phyloP scores from a whole-genome alignment of 1,140 invertebrate species.

The Galleria mellonella region DNA sequence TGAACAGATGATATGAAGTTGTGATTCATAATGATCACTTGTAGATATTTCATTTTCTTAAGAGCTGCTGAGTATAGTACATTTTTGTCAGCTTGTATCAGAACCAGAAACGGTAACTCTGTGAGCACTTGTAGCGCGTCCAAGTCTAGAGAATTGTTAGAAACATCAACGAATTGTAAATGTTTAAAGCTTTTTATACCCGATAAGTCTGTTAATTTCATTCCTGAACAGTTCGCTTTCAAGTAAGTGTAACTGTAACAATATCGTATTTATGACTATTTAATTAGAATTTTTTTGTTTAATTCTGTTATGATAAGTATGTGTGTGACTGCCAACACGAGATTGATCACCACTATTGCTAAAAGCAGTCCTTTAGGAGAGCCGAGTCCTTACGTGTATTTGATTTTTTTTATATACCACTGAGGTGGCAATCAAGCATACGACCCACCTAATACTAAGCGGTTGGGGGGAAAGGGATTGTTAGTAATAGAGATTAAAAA shows the following conservation, averaged over 20 bases:
- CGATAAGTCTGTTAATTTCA: slow-evolving; percentile 66
- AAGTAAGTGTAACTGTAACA: slow-evolving; percentile 62
- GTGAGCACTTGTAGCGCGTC: slow-evolving; percentile 62
- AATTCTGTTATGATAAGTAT: too few relatives aligned
- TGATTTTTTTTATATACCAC: too few relatives aligned
- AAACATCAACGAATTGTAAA: slow-evolving; percentile 73
- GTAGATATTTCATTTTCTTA: slow-evolving; percentile 70
- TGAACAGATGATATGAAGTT: slow-evolving; percentile 65
- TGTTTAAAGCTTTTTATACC: slow-evolving; percentile 68
- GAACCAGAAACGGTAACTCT: slow-evolving; percentile 66
- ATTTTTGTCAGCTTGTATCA: slow-evolving; percentile 73
- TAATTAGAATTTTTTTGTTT: too few relatives aligned
- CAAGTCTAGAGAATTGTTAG: slow-evolving; percentile 67
- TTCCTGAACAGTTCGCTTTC: slow-evolving; percentile 52
- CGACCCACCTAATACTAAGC: too few relatives aligned
- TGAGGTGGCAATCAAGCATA: too few relatives aligned
- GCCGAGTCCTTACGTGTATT: too few relatives aligned
- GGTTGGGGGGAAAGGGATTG: too few relatives aligned
- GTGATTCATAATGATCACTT: slow-evolving; percentile 71
- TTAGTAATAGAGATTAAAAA: too few relatives aligned
- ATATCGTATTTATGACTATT: too few relatives aligned
- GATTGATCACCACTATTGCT: too few relatives aligned
- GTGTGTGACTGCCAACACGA: too few relatives aligned
- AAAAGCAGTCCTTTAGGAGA: too few relatives aligned
- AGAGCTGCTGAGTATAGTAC: slow-evolving; percentile 57